phyloP scores from a whole-genome alignment of 2,113 vertebrate genomes.

The Charina bottae region DNA sequence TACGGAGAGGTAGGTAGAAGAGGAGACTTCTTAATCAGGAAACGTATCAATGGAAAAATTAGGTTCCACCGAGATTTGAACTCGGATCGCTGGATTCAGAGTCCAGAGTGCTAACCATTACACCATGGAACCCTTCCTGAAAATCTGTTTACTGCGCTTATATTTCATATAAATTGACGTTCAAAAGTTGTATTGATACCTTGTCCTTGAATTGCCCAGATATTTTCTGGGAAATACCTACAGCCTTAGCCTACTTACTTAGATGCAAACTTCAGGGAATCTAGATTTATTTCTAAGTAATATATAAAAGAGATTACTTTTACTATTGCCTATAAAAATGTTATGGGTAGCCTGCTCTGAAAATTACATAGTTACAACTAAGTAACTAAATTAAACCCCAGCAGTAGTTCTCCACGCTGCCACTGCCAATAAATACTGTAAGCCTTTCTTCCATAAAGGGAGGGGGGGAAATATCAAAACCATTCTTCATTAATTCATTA shows the following conservation, averaged over 20 bases:
- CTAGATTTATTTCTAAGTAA: background rate
- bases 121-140: background rate
- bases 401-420: too few species aligned
- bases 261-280: background rate
- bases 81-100: conserved; percentile 47
- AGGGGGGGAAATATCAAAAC: background rate
- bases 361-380: background rate
- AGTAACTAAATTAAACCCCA: too few species aligned
- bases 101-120: conserved; percentile 47
- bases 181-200: background rate
- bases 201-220: background rate
- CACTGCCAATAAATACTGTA: too few species aligned
- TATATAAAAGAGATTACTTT: background rate
- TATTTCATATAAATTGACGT: background rate
- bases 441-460: background rate
- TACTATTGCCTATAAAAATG: background rate
- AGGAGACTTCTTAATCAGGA: background rate
- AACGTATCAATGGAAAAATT: rapidly evolving
- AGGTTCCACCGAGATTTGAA: conserved; percentile 49
- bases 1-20: background rate
- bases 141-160: rapidly evolving
- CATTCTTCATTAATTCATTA: too few species aligned
- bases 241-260: background rate
- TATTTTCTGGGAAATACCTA: background rate
- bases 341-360: background rate